Conservation (phyloP, 2,797 vertebrate genomes). For the Sebastes cheni region DNA sequence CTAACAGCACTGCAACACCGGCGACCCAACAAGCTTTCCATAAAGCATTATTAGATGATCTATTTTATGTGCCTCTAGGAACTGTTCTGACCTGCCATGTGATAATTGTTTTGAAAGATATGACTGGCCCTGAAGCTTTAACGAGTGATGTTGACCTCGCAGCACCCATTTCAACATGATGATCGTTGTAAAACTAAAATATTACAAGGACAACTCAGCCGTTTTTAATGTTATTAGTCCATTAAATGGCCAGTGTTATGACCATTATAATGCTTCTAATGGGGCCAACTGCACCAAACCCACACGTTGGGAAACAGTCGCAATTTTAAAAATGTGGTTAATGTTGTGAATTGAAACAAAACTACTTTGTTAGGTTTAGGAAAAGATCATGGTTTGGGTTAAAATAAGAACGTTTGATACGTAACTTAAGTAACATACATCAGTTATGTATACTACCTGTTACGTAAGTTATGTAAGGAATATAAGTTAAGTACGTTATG, state of each 20-base stretch:
- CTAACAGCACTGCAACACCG: slow-evolving; percentile 54
- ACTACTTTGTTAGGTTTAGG: neutral
- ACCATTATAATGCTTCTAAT: neutral
- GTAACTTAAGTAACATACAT: neutral
- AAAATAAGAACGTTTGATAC: neutral
- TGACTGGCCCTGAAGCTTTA: neutral
- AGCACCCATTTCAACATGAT: neutral
- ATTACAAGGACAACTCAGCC: neutral
- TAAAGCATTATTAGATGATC: slow-evolving; percentile 59
- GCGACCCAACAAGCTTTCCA: slow-evolving; percentile 72
- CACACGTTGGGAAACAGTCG: neutral
- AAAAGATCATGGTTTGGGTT: neutral
- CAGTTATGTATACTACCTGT: neutral
- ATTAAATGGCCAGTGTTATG: neutral
- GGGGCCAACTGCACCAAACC: neutral
- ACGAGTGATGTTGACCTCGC: neutral
- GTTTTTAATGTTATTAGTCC: neutral
- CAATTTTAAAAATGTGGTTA: neutral
- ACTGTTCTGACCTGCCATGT: neutral
- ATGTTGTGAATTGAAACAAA: neutral
- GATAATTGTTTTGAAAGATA: slow-evolving; percentile 37
- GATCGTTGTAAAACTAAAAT: slow-evolving; percentile 7
- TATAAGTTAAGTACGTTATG: too few relatives aligned
- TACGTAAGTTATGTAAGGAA: neutral
- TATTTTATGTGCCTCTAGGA: slow-evolving; percentile 4